phyloP scores from a whole-genome alignment of 2,113 vertebrate species.

The Puma concolor region DNA sequence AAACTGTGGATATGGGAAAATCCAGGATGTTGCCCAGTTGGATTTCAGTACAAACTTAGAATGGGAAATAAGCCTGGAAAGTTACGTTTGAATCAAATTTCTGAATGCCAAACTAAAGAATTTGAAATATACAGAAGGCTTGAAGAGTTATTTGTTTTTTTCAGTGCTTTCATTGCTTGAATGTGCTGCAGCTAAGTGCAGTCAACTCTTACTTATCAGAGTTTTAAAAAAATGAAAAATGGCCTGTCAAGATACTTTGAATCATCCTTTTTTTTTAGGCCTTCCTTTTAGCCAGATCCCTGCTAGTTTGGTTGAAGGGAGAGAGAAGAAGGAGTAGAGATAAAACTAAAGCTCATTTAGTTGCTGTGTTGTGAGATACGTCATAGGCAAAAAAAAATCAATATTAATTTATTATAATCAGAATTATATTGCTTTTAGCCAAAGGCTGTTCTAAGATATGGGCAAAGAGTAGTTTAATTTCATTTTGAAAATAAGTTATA shows the following conservation, averaged over 20 bases:
- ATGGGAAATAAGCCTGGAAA: background rate
- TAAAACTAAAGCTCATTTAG: background rate
- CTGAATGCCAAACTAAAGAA: background rate
- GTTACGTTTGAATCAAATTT: background rate
- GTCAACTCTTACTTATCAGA: background rate
- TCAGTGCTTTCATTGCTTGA: background rate
- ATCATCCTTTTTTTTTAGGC: background rate
- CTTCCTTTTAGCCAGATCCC: background rate
- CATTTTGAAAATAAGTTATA: slow-evolving; percentile 63
- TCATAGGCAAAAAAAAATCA: slow-evolving; percentile 28
- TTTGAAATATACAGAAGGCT: background rate
- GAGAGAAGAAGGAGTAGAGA: background rate
- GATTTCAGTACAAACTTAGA: background rate
- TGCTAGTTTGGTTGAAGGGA: background rate
- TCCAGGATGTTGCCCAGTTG: background rate
- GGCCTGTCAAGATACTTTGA: slow-evolving; percentile 11
- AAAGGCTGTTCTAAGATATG: slow-evolving; percentile 41
- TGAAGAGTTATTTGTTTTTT: slow-evolving; percentile 37
- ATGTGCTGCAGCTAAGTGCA: slow-evolving; percentile 5
- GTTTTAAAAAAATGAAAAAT: slow-evolving; percentile 41
- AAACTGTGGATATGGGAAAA: background rate
- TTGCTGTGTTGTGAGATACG: background rate
- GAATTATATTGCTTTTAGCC: slow-evolving; percentile 64
- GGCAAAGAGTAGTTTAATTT: slow-evolving; percentile 43
- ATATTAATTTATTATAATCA: slow-evolving; percentile 52